These are phyloP conservation scores for Cephalopholis sonnerati DNA, from an alignment of 2,113 vertebrate species.

Conservation along the genomic window DNA sequence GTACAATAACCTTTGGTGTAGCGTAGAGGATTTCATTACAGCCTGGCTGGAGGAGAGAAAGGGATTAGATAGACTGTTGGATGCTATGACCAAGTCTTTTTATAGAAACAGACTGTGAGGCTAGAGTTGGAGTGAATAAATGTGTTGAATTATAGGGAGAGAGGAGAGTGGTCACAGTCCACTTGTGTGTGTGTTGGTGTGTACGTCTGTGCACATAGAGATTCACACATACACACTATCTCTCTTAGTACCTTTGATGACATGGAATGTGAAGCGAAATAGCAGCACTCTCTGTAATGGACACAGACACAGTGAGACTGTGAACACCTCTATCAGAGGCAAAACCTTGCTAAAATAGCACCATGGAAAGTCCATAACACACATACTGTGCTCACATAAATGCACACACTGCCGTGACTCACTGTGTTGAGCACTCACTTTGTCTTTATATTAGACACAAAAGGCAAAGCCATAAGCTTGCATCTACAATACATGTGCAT, in stretches of 20 bases:
- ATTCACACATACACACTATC: conserved; percentile 42
- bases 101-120: conserved; percentile 48
- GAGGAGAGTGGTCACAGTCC: conserved; percentile 46
- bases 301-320: conserved; percentile 59
- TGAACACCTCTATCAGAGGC: conserved; percentile 49
- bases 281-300: conserved; percentile 79
- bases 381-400: conserved; percentile 28
- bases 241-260: conserved; percentile 68
- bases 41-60: conserved; percentile 36
- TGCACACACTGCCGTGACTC: conserved; percentile 12
- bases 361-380: conserved; percentile 29
- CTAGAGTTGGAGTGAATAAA: conserved; percentile 58
- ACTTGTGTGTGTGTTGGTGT: conserved; percentile 15
- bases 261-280: conserved; percentile 72
- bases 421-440: conserved; percentile 24
- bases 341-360: conserved; percentile 48
- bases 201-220: not conserved
- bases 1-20: conserved; percentile 48
- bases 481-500: conserved; percentile 1
- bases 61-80: conserved; percentile 50
- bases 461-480: not conserved
- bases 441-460: not conserved
- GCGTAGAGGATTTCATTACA: conserved; percentile 58
- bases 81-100: conserved; percentile 50
- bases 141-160: conserved; percentile 64